phyloP scores from a whole-genome alignment of 2,797 vertebrate genomes.

The Danionella dracula region DNA sequence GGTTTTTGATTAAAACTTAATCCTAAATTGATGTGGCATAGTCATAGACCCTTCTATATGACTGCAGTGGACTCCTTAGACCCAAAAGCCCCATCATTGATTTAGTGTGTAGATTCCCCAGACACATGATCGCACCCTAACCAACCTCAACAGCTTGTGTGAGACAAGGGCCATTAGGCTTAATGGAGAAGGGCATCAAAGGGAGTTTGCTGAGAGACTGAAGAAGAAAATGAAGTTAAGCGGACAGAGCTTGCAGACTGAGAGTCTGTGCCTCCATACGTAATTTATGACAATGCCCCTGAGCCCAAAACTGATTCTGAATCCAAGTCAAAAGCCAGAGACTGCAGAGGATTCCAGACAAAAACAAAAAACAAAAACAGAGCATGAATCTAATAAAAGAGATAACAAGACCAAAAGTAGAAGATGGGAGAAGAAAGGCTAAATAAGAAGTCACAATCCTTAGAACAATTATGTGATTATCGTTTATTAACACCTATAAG shows the following conservation, averaged over 20 bases:
- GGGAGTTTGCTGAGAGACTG: conserved; percentile 30
- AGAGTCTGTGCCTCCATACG: conserved; percentile 36
- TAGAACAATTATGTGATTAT: too few relatives aligned
- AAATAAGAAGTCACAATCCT: too few relatives aligned
- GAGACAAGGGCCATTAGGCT: conserved; percentile 51
- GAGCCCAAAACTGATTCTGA: conserved; percentile 27
- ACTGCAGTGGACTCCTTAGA: conserved; percentile 31
- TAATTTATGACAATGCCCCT: conserved; percentile 50
- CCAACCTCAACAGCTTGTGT: conserved; percentile 41
- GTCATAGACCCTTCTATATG: conserved; percentile 25
- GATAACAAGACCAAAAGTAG: background rate
- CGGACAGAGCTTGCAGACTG: conserved; percentile 41
- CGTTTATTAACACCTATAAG: too few relatives aligned
- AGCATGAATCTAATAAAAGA: conserved; percentile 9
- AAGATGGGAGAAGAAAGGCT: too few relatives aligned
- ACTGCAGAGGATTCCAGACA: background rate
- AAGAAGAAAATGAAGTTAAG: conserved; percentile 44
- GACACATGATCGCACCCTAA: conserved; percentile 44
- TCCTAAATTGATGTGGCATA: conserved; percentile 17
- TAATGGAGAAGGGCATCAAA: conserved; percentile 50
- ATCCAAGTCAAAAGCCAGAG: conserved; percentile 27
- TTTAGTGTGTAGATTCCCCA: conserved; percentile 41
- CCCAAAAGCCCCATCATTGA: conserved; percentile 34
- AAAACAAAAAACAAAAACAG: background rate
- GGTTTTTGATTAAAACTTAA: too few relatives aligned